These are phyloP conservation scores for Leptinotarsa texana DNA, from an alignment of 1,140 invertebrate species.

Conservation along the genomic window DNA sequence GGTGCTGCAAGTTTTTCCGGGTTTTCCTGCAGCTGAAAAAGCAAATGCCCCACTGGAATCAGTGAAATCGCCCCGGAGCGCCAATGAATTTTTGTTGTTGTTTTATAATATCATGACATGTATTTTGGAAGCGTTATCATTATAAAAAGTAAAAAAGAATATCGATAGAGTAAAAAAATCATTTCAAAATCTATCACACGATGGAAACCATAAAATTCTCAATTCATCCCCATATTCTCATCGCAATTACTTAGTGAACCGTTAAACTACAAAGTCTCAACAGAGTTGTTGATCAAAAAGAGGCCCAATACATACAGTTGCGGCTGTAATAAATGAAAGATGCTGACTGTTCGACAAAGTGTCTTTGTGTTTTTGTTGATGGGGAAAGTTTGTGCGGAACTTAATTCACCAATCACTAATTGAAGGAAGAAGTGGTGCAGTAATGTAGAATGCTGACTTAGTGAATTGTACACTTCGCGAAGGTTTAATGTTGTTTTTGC, in stretches of 20 bases:
- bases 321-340: constrained; percentile 14
- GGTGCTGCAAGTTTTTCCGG: too few species aligned
- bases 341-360: constrained; percentile 4
- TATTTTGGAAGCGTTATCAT: too few species aligned
- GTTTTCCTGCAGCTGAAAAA: too few species aligned
- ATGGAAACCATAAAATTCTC: too few species aligned
- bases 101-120: too few species aligned
- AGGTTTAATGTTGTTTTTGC: constrained; percentile 49
- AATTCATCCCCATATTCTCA: background rate
- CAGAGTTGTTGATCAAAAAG: background rate
- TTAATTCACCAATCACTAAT: constrained; percentile 16
- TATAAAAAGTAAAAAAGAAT: too few species aligned
- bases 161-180: too few species aligned
- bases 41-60: too few species aligned
- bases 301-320: background rate
- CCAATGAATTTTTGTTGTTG: too few species aligned
- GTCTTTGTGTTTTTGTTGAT: constrained; percentile 17
- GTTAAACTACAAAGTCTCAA: background rate
- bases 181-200: too few species aligned
- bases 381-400: constrained; percentile 1
- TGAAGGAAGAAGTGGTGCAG: constrained; percentile 1
- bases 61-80: too few species aligned
- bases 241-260: background rate
- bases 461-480: constrained; percentile 35
- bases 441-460: constrained; percentile 31